These are phyloP conservation scores for Caerostris extrusa DNA, from an alignment of 1,140 invertebrate species.

Conservation along the genomic window DNA sequence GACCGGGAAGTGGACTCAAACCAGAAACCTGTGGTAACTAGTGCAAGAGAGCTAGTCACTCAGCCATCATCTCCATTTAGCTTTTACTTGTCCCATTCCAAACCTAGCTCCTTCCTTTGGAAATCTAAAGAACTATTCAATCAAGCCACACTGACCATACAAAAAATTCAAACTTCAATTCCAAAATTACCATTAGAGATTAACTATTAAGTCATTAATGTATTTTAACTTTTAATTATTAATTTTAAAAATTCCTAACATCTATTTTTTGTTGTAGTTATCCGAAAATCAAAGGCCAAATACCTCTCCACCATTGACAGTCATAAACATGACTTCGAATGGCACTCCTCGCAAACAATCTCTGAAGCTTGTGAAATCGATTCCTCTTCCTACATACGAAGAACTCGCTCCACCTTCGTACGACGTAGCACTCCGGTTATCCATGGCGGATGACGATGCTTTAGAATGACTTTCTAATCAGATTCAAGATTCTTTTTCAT, in stretches of 20 bases:
- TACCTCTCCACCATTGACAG: not conserved
- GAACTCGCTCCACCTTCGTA: constrained; percentile 41
- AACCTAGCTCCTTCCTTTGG: no score
- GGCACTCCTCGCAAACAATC: not conserved
- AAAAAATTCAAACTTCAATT: no score
- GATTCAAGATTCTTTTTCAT: not conserved
- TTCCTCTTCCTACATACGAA: constrained; percentile 29
- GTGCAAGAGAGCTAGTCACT: no score
- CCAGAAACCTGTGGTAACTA: no score
- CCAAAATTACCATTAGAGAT: no score
- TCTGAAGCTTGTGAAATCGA: not conserved
- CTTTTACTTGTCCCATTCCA: no score
- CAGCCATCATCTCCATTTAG: no score
- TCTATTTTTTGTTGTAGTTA: not conserved
- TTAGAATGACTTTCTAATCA: not conserved
- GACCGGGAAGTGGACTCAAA: no score
- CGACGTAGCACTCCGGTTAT: constrained; percentile 18
- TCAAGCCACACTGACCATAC: no score
- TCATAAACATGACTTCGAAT: not conserved
- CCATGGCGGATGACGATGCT: not conserved
- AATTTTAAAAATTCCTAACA: not conserved
- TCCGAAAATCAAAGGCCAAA: not conserved
- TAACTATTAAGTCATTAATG: not conserved
- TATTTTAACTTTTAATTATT: not conserved
- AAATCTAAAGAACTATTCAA: no score